Conservation (phyloP, 2,888 invertebrate genomes). For the Nesidiocoris tenuis region DNA sequence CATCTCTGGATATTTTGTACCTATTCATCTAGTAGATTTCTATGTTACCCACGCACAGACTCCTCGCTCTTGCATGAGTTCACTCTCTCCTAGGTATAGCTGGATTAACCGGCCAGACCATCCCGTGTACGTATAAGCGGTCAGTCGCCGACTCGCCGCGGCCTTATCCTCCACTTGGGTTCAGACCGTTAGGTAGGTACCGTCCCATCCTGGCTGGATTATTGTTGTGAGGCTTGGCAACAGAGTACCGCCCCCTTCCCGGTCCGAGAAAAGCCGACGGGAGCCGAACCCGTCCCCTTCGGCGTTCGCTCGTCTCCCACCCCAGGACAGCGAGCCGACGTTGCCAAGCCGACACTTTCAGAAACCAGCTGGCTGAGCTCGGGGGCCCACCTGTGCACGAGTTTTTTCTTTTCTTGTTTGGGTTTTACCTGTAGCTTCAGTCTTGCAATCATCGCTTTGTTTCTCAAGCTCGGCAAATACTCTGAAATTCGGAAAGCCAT, state of each 20-base stretch:
- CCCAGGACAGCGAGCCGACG: background rate
- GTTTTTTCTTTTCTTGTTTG: background rate
- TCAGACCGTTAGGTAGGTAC: background rate
- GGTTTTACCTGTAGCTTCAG: background rate
- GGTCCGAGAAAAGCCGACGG: background rate
- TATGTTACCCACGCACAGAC: too few species aligned
- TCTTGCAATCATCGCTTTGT: background rate
- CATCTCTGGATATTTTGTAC: too few species aligned
- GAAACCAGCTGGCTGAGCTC: slow-evolving; percentile 25
- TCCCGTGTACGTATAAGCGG: background rate
- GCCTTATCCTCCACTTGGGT: background rate
- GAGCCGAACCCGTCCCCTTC: background rate
- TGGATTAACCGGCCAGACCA: background rate
- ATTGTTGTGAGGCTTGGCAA: background rate
- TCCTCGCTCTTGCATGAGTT: too few species aligned
- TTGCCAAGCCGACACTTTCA: slow-evolving; percentile 37
- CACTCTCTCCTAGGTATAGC: too few species aligned
- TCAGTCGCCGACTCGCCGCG: background rate
- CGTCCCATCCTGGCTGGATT: background rate
- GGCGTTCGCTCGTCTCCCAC: background rate
- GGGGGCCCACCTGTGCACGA: slow-evolving; percentile 19
- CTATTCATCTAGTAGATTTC: too few species aligned
- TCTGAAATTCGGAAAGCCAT: too few species aligned
- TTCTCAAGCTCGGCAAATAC: too few species aligned
- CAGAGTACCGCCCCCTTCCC: background rate